Evolutionary conservation across 2,797 vertebrate species (phyloP).

Genomic region (Sebastiscus albofasciatus): DNA sequence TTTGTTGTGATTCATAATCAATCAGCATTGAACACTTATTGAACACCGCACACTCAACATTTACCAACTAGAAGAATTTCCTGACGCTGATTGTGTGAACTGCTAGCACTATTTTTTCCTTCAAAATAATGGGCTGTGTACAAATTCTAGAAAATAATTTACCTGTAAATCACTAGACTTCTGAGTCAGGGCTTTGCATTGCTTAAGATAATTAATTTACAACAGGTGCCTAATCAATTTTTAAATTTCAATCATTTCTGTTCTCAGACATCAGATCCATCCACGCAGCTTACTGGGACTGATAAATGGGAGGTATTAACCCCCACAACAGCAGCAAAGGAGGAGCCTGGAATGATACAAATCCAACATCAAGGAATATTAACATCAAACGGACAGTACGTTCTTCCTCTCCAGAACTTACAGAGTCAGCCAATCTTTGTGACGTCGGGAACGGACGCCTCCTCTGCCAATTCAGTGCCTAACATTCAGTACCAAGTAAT

Average conservation of each 20-base stretch:
- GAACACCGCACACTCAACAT: neutral
- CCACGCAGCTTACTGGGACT: conserved; percentile 91
- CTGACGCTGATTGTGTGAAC: too few relatives aligned
- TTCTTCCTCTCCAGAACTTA: conserved; percentile 97
- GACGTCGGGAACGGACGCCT: conserved; percentile 92
- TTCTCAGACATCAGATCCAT: conserved; percentile 89
- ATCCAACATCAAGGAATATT: conserved; percentile 93
- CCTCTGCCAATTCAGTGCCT: conserved; percentile 94
- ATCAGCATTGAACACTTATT: neutral
- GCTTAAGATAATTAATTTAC: neutral
- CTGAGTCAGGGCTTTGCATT: neutral
- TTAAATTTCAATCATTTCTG: conserved; percentile 62
- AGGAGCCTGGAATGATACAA: conserved; percentile 95
- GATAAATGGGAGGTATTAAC: conserved; percentile 97
- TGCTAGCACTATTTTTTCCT: neutral
- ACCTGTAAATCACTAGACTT: neutral
- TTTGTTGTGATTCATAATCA: neutral
- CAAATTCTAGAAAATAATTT: neutral
- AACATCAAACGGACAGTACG: conserved; percentile 98
- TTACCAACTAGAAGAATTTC: neutral
- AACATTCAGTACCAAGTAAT: conserved; percentile 99
- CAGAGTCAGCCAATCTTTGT: conserved; percentile 98
- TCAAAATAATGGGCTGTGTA: neutral
- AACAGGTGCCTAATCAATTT: neutral
- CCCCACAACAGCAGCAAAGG: conserved; percentile 88